A percentile compares a stretch with the other conserved stretches of the same genome.
phyloP scores from a whole-genome alignment of 2,888 invertebrate species.

The Heliconius ethilla region DNA sequence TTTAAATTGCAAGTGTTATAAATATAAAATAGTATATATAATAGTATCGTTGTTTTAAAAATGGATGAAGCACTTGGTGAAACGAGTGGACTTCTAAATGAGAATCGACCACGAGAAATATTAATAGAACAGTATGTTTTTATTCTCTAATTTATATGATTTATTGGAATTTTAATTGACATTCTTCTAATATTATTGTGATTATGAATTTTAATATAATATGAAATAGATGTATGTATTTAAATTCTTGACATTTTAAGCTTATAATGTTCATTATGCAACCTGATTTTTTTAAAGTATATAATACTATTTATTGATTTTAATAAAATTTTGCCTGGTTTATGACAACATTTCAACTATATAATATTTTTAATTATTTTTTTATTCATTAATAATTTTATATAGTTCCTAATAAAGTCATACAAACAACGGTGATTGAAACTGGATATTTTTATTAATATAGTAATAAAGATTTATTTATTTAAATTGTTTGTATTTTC shows the following conservation, averaged over 20 bases:
- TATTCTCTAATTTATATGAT: background rate
- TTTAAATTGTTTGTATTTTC: slow-evolving; percentile 55
- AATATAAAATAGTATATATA: background rate
- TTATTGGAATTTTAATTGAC: too few relatives aligned
- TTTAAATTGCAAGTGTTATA: background rate
- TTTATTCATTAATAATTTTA: background rate
- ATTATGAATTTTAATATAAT: slow-evolving; percentile 1
- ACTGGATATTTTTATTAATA: background rate
- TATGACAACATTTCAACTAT: too few relatives aligned
- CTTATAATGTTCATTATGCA: background rate
- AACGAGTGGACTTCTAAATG: slow-evolving; percentile 1
- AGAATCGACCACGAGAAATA: slow-evolving; percentile 1
- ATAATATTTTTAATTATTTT: too few relatives aligned
- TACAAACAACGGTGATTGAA: background rate
- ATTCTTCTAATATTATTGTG: too few relatives aligned
- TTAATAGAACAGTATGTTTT: background rate
- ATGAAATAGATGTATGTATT: background rate
- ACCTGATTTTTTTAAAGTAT: background rate
- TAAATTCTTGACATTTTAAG: background rate
- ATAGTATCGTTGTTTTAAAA: background rate
- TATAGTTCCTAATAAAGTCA: too few relatives aligned
- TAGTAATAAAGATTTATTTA: background rate
- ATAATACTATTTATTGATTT: background rate
- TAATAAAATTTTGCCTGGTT: too few relatives aligned
- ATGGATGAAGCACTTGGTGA: background rate